Percentiles rank a stretch among this genome's conserved stretches.
Evolutionary conservation across 2,797 vertebrate genomes (phyloP).

Genomic region (Momotus momota): DNA sequence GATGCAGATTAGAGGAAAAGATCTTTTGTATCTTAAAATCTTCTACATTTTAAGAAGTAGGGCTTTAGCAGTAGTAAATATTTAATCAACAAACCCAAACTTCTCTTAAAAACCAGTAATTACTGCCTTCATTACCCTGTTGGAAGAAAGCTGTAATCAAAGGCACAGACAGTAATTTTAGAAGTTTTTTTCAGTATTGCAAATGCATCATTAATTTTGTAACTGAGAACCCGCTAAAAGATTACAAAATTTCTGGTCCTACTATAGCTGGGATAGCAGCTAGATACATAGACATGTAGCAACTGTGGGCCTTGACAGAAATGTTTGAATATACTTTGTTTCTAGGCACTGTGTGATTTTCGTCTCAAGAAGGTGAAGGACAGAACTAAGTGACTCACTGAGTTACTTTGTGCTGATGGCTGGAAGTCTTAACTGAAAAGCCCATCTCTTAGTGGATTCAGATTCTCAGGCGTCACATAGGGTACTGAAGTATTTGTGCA

Average conservation of each 20-base stretch:
- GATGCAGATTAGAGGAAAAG: neutral
- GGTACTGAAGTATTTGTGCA: neutral
- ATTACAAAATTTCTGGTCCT: neutral
- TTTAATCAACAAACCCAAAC: conserved; percentile 18
- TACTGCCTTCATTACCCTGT: neutral
- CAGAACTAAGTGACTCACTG: neutral
- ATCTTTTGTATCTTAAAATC: conserved; percentile 24
- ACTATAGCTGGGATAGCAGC: neutral
- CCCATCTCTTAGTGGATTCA: neutral
- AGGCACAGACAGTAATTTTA: neutral
- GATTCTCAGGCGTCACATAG: neutral
- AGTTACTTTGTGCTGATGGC: neutral
- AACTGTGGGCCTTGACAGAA: neutral
- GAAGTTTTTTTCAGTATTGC: neutral
- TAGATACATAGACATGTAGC: neutral
- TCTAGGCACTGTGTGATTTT: neutral
- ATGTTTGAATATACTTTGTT: neutral
- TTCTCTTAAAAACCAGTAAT: neutral
- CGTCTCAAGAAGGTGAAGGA: neutral
- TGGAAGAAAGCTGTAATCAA: neutral
- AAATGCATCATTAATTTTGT: neutral
- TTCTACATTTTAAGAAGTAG: neutral
- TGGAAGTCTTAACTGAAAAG: neutral
- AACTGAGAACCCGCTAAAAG: neutral
- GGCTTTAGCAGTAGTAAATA: conserved; percentile 14